phyloP scores from a whole-genome alignment of 2,113 vertebrate genomes.

The Lates calcarifer region DNA sequence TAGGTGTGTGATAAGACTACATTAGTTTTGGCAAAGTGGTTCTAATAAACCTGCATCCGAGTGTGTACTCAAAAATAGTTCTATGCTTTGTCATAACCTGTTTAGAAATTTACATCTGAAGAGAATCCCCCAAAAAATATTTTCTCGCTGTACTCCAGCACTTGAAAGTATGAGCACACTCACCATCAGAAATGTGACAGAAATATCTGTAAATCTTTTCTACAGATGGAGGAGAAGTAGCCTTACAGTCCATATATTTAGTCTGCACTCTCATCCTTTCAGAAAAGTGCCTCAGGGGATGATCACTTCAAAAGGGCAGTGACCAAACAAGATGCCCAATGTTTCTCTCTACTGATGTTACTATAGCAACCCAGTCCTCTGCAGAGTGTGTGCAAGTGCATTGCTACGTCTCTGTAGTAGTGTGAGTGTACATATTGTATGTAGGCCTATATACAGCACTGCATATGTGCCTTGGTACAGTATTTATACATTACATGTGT shows the following conservation, averaged over 20 bases:
- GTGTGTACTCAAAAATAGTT: too few species aligned
- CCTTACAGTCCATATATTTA: conserved; percentile 15
- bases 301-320: conserved; percentile 54
- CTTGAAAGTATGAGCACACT: too few species aligned
- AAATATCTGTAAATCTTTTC: not conserved
- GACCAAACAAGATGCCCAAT: conserved; percentile 66
- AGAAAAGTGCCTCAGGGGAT: conserved; percentile 10
- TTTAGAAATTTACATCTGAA: too few species aligned
- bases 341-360: conserved; percentile 55
- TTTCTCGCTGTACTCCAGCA: too few species aligned
- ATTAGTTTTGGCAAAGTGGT: too few species aligned
- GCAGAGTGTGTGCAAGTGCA: conserved; percentile 16
- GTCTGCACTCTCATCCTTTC: conserved; percentile 37
- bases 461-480: not conserved
- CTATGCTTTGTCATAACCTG: too few species aligned
- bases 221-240: not conserved
- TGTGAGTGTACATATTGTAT: not conserved
- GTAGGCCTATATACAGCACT: not conserved
- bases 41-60: too few species aligned
- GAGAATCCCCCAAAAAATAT: too few species aligned
- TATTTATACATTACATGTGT: not conserved
- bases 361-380: conserved; percentile 65
- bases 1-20: too few species aligned
- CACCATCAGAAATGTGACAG: not conserved
- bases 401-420: not conserved